Percentiles rank a stretch among this genome's conserved stretches.
phyloP scores from a whole-genome alignment of 2,797 vertebrate species.

The Champsocephalus gunnari region DNA sequence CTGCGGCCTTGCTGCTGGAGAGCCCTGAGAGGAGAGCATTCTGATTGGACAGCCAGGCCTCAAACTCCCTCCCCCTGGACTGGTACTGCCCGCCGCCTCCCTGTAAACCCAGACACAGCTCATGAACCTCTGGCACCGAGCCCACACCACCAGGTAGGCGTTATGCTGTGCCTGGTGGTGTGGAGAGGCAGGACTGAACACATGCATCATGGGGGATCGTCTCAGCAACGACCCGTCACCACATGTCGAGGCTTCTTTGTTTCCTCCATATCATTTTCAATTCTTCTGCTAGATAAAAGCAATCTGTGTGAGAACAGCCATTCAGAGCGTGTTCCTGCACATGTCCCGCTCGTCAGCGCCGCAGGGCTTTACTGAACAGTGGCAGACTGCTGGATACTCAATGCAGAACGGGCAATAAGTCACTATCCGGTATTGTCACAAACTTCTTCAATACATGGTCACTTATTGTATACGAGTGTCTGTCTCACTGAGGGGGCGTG shows the following conservation, averaged over 20 bases:
- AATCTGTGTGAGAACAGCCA: constrained; percentile 10
- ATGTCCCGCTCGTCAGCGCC: too few species aligned
- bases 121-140: neutral
- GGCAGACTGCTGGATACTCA: too few species aligned
- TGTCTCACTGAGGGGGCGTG: too few species aligned
- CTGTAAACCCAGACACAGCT: constrained; percentile 53
- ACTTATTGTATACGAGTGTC: too few species aligned
- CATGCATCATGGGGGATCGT: neutral
- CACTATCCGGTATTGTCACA: too few species aligned
- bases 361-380: too few species aligned
- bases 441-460: too few species aligned
- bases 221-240: neutral
- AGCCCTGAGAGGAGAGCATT: constrained; percentile 83
- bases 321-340: neutral
- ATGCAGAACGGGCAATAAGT: too few species aligned
- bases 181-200: neutral
- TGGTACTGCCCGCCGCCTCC: constrained; percentile 36
- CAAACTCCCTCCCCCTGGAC: constrained; percentile 81
- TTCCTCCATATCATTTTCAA: neutral
- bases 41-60: constrained; percentile 88
- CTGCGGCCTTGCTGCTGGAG: constrained; percentile 45
- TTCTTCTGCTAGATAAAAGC: constrained; percentile 1
- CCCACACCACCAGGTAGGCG: neutral
- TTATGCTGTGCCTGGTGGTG: neutral
- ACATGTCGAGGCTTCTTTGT: neutral